Conservation (phyloP, 2,888 invertebrate genomes). For the Cotesia congregata region DNA sequence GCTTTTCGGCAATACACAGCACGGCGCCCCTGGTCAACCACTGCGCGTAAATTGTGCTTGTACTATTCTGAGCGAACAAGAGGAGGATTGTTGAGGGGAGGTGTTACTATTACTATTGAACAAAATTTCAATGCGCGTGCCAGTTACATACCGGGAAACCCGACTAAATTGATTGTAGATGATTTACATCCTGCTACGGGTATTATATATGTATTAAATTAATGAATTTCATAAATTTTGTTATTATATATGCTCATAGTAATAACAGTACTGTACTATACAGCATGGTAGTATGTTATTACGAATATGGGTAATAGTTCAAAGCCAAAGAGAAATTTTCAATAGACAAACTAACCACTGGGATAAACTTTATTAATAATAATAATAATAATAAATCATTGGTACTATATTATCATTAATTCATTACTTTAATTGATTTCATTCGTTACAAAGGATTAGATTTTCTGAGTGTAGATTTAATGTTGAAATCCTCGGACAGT, state of each 20-base stretch:
- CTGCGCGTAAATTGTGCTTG: slow-evolving; percentile 2
- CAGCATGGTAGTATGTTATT: too few relatives aligned
- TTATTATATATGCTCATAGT: neutral
- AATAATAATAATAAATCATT: too few relatives aligned
- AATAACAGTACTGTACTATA: too few relatives aligned
- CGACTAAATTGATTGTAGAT: slow-evolving; percentile 61
- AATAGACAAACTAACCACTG: too few relatives aligned
- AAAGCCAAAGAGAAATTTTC: too few relatives aligned
- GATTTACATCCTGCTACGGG: slow-evolving; percentile 63
- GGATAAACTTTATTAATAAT: too few relatives aligned
- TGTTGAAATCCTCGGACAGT: too few relatives aligned
- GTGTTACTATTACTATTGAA: neutral
- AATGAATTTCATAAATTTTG: neutral
- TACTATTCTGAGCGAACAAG: neutral
- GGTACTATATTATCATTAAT: too few relatives aligned
- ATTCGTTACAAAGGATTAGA: too few relatives aligned
- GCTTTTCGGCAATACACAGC: slow-evolving; percentile 34
- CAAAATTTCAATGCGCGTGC: slow-evolving; percentile 33
- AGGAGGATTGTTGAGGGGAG: slow-evolving; percentile 10
- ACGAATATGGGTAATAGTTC: too few relatives aligned
- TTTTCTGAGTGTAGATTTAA: too few relatives aligned
- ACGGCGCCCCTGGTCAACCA: slow-evolving; percentile 32
- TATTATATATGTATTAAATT: slow-evolving; percentile 53
- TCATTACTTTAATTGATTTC: too few relatives aligned
- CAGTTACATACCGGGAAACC: slow-evolving; percentile 36